These are phyloP conservation scores for Gavialis gangeticus DNA, from an alignment of 2,113 vertebrate genomes.

Conservation along the genomic window DNA sequence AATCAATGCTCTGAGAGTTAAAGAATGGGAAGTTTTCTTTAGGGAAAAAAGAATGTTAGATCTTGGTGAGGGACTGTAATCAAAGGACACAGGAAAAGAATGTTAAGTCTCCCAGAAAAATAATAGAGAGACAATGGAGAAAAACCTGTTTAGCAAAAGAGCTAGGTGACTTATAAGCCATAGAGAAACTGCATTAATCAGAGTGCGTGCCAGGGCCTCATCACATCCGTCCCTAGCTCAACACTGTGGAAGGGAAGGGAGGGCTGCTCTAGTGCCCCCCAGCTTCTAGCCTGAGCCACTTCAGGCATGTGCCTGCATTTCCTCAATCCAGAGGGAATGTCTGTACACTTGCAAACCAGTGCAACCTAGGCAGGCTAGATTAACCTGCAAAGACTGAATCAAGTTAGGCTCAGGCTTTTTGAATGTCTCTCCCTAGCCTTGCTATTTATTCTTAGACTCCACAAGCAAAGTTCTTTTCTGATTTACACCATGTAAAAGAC, in stretches of 20 bases:
- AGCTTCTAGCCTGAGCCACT: too few species aligned
- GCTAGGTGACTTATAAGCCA: background rate
- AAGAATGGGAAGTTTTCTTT: background rate
- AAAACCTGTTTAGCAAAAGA: background rate
- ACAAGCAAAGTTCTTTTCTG: background rate
- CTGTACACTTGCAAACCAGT: too few species aligned
- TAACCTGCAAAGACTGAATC: too few species aligned
- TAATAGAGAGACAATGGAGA: background rate
- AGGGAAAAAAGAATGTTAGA: background rate
- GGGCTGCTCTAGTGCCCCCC: too few species aligned
- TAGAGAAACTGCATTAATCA: background rate
- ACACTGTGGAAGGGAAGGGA: too few species aligned
- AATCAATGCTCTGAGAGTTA: background rate
- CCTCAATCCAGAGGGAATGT: too few species aligned
- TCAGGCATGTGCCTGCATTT: too few species aligned
- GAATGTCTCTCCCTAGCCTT: too few species aligned
- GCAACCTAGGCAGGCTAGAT: too few species aligned
- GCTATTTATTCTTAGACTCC: conserved; percentile 15
- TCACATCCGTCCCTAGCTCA: too few species aligned
- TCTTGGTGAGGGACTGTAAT: background rate
- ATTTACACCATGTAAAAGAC: conserved; percentile 2
- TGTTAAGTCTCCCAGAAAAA: fast-evolving
- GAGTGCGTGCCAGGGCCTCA: too few species aligned
- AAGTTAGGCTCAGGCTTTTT: too few species aligned
- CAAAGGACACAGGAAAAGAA: conserved; percentile 1